These are phyloP conservation scores for Rotaria socialis DNA, from an alignment of 2,888 invertebrate genomes.

Conservation along the genomic window DNA sequence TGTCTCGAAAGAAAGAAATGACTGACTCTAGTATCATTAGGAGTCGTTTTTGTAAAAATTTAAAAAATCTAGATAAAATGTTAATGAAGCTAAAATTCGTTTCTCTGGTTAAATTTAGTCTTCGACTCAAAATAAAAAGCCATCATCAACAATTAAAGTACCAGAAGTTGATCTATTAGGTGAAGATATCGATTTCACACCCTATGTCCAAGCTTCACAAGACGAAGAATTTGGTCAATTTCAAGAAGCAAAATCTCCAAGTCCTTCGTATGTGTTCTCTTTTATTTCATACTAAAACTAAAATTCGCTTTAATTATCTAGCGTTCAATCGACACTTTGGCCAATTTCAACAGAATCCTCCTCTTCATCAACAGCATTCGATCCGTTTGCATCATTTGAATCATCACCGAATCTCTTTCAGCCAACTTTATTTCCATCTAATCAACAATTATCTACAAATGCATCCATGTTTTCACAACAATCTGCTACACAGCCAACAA, in stretches of 20 bases:
- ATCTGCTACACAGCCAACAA: not conserved
- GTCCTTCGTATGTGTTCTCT: not conserved
- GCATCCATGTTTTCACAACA: not conserved
- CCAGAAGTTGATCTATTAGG: not conserved
- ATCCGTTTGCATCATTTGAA: not conserved
- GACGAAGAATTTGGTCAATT: slow-evolving; percentile 24
- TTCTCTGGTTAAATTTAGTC: not conserved
- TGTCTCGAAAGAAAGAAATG: too few species aligned
- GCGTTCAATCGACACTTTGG: not conserved
- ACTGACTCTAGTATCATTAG: too few species aligned
- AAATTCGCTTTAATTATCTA: not conserved
- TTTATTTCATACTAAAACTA: not conserved
- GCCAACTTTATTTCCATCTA: not conserved
- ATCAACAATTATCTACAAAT: not conserved
- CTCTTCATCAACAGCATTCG: not conserved
- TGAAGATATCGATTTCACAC: not conserved
- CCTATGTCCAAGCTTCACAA: not conserved
- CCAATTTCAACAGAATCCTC: not conserved
- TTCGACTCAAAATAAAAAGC: not conserved
- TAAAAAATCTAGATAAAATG: too few species aligned
- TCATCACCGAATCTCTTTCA: not conserved
- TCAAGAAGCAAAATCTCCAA: not conserved
- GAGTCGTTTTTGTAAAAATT: too few species aligned
- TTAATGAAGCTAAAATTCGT: too few species aligned
- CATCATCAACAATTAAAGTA: not conserved